Evolutionary conservation across 2,888 invertebrate genomes (phyloP).

Genomic region (Euzophera pinguis): DNA sequence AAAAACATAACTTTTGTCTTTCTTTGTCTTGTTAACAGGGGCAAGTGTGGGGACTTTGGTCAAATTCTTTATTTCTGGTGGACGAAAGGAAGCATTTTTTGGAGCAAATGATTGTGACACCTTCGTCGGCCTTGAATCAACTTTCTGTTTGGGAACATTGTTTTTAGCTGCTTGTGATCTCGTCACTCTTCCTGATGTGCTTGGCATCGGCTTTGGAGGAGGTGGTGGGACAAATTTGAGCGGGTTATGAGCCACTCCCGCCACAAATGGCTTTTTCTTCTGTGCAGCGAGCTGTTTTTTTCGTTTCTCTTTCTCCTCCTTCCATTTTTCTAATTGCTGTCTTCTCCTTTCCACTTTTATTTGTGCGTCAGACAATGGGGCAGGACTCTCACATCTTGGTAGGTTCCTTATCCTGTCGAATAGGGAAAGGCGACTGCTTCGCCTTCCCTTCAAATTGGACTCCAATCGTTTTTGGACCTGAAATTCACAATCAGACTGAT

Average conservation of each 20-base stretch:
- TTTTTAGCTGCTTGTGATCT: slow-evolving; percentile 47
- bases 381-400: slow-evolving; percentile 37
- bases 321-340: slow-evolving; percentile 65
- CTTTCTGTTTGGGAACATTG: slow-evolving; percentile 18
- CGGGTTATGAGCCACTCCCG: slow-evolving; percentile 47
- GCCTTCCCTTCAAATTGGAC: slow-evolving; percentile 42
- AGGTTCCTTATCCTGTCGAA: slow-evolving; percentile 57
- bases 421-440: slow-evolving; percentile 44
- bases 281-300: slow-evolving; percentile 47
- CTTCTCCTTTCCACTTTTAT: slow-evolving; percentile 47
- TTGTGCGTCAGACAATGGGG: slow-evolving; percentile 29
- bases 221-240: slow-evolving; percentile 49
- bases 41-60: slow-evolving; percentile 37
- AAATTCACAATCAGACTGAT: slow-evolving; percentile 27
- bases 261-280: slow-evolving; percentile 64
- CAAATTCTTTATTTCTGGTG: slow-evolving; percentile 54
- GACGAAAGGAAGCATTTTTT: slow-evolving; percentile 69
- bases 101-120: slow-evolving; percentile 71
- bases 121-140: slow-evolving; percentile 14
- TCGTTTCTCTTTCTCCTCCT: slow-evolving; percentile 59
- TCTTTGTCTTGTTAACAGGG: slow-evolving; percentile 27
- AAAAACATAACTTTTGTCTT: slow-evolving; percentile 26
- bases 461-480: slow-evolving; percentile 57
- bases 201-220: slow-evolving; percentile 41
- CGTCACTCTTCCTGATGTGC: slow-evolving; percentile 57